Evolutionary conservation across 2,113 vertebrate species (phyloP).

Genomic region (Perca fluviatilis): DNA sequence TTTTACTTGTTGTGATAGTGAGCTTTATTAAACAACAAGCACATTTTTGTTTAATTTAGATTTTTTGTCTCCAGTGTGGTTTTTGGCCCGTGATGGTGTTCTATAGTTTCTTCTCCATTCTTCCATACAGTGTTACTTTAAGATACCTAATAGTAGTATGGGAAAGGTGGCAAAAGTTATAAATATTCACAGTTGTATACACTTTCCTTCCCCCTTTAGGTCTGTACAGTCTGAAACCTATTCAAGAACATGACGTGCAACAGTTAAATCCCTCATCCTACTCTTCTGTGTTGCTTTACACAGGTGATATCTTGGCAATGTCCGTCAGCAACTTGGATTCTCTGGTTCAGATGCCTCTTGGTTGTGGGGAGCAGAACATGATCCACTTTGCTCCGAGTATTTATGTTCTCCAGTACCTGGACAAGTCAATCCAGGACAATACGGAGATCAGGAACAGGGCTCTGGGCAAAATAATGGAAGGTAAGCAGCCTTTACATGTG

Average conservation of each 20-base stretch:
- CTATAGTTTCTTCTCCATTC: not conserved
- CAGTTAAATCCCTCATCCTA: not conserved
- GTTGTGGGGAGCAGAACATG: conserved; percentile 95
- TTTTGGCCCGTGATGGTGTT: not conserved
- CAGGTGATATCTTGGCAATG: conserved; percentile 90
- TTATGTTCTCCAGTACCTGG: conserved; percentile 90
- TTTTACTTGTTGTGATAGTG: conserved; percentile 34
- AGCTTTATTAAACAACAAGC: conserved; percentile 11
- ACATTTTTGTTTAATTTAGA: too few relatives aligned
- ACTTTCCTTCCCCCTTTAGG: not conserved
- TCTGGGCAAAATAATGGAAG: conserved; percentile 86
- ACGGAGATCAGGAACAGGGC: conserved; percentile 83
- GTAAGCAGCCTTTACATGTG: conserved; percentile 65
- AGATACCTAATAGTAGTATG: not conserved
- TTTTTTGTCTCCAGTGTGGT: not conserved
- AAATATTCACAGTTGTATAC: not conserved
- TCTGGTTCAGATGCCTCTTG: conserved; percentile 88
- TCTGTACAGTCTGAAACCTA: not conserved
- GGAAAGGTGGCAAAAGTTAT: not conserved
- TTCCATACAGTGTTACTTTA: not conserved
- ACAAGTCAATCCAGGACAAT: conserved; percentile 80
- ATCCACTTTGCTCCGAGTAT: conserved; percentile 91
- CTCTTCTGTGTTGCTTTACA: not conserved
- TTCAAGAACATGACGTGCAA: not conserved
- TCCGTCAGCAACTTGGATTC: conserved; percentile 86